These are phyloP conservation scores for Chionoecetes opilio DNA, from an alignment of 1,140 invertebrate genomes.

Conservation along the genomic window DNA sequence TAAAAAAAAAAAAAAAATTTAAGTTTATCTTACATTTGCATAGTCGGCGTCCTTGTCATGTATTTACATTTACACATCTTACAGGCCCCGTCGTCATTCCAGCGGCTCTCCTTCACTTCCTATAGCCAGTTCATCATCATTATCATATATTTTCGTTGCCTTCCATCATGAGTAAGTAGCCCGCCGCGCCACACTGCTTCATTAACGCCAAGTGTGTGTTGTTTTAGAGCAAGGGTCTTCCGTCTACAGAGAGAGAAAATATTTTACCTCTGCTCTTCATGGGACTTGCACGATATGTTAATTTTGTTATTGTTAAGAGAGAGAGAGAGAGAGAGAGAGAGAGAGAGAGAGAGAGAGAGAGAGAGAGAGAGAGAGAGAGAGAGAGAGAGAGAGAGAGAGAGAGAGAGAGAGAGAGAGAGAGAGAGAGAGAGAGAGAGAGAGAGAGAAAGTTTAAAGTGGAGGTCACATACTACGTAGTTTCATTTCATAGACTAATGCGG, in stretches of 20 bases:
- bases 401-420: too few species aligned
- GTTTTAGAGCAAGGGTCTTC: too few species aligned
- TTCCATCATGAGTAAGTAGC: not conserved
- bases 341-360: too few species aligned
- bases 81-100: not conserved
- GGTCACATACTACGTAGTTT: too few species aligned
- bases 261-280: not conserved
- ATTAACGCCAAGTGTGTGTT: not conserved
- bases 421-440: too few species aligned
- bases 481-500: too few species aligned
- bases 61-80: slow-evolving; percentile 19
- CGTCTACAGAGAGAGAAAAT: not conserved
- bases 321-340: too few species aligned
- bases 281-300: not conserved
- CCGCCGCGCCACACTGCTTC: not conserved
- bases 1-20: too few species aligned
- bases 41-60: not conserved
- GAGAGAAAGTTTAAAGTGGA: too few species aligned
- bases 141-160: not conserved
- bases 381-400: too few species aligned
- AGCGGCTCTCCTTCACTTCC: not conserved
- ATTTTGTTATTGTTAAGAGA: not conserved
- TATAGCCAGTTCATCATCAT: not conserved
- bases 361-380: too few species aligned
- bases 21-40: not conserved